phyloP scores from a whole-genome alignment of 2,888 invertebrate genomes.

The Prenolepis imparis region DNA sequence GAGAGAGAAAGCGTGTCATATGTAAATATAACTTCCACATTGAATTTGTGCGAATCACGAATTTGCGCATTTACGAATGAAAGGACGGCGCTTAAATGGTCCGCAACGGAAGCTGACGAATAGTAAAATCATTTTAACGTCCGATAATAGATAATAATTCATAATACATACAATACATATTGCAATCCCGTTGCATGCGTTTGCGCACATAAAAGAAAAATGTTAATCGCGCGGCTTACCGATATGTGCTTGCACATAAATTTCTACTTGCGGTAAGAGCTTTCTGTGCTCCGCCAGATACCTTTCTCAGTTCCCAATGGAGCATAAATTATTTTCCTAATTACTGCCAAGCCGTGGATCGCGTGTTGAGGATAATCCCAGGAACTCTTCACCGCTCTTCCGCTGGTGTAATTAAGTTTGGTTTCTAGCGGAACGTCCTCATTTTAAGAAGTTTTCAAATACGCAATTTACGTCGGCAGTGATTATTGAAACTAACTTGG shows the following conservation, averaged over 20 bases:
- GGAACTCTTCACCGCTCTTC: constrained; percentile 38
- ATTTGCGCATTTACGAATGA: background rate
- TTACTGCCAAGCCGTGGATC: constrained; percentile 50
- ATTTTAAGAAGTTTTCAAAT: constrained; percentile 22
- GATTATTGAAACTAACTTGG: background rate
- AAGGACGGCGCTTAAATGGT: background rate
- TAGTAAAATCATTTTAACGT: constrained; percentile 7
- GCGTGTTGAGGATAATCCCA: constrained; percentile 43
- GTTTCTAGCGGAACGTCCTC: constrained; percentile 8
- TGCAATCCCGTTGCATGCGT: background rate
- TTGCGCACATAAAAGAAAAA: constrained; percentile 27
- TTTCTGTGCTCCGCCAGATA: constrained; percentile 37
- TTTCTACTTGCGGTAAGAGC: constrained; percentile 57
- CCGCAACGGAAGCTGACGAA: background rate
- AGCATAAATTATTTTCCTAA: constrained; percentile 56
- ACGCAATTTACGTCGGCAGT: background rate
- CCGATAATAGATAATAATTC: constrained; percentile 1
- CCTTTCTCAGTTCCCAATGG: constrained; percentile 53
- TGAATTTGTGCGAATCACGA: background rate
- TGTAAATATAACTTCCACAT: background rate
- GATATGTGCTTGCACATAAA: constrained; percentile 47
- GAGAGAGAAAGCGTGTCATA: background rate
- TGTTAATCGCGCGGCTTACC: constrained; percentile 47
- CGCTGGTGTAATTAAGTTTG: constrained; percentile 30
- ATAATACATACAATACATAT: constrained; percentile 3